Percentiles rank a stretch among this genome's conserved stretches.
These are phyloP conservation scores for Lycodopsis pacificus DNA, from an alignment of 2,797 vertebrate genomes.

Conservation along the genomic window DNA sequence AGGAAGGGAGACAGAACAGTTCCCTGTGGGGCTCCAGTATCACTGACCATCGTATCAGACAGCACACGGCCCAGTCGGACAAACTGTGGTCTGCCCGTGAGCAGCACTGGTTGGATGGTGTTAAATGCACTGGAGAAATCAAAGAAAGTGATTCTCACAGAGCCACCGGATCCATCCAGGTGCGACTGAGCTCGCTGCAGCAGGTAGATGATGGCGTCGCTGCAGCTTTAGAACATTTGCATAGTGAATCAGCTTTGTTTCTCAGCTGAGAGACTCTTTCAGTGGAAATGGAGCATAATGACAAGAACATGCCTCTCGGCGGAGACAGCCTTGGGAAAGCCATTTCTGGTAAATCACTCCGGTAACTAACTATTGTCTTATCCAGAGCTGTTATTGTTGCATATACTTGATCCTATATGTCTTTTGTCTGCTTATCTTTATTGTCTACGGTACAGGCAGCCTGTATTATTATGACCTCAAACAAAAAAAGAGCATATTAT, in stretches of 20 bases:
- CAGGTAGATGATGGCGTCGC: too few relatives aligned
- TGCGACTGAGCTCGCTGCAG: too few relatives aligned
- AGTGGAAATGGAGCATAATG: constrained; percentile 20
- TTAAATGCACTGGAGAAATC: too few relatives aligned
- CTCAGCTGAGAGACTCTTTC: constrained; percentile 21
- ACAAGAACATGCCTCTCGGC: not conserved
- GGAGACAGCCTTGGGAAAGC: not conserved
- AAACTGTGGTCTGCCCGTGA: too few relatives aligned
- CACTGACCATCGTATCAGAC: too few relatives aligned
- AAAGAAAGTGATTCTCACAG: too few relatives aligned
- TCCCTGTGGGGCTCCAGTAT: too few relatives aligned
- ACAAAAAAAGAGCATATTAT: not conserved
- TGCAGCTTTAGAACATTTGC: constrained; percentile 23
- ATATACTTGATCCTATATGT: not conserved
- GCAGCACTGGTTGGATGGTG: too few relatives aligned
- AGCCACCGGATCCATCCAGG: too few relatives aligned
- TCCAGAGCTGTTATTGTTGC: not conserved
- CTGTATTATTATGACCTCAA: not conserved
- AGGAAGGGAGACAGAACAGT: too few relatives aligned
- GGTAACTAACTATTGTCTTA: constrained; percentile 5
- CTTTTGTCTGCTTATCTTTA: not conserved
- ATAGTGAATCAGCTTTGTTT: constrained; percentile 28
- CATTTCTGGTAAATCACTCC: constrained; percentile 6
- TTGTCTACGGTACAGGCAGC: not conserved
- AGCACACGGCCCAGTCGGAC: too few relatives aligned